These are phyloP conservation scores for Oligia strigilis DNA, from an alignment of 2,888 invertebrate genomes.

Conservation along the genomic window DNA sequence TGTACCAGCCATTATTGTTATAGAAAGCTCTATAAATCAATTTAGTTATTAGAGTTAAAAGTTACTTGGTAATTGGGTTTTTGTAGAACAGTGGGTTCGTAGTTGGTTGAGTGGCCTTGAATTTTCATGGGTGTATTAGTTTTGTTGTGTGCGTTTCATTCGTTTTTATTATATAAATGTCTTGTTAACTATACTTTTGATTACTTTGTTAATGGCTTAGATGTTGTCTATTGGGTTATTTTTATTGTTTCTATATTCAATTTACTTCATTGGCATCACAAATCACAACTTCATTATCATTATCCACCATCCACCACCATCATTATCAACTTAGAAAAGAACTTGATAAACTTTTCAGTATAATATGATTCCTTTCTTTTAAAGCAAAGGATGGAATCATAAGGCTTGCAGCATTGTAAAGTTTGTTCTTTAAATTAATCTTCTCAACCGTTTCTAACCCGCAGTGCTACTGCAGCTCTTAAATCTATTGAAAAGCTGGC, in stretches of 20 bases:
- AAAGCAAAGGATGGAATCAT: background rate
- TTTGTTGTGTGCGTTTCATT: background rate
- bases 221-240: background rate
- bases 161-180: background rate
- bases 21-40: conserved; percentile 59
- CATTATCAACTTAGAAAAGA: background rate
- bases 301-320: too few relatives aligned
- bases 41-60: conserved; percentile 53
- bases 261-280: background rate
- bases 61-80: conserved; percentile 48
- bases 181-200: background rate
- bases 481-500: conserved; percentile 26
- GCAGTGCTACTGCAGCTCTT: conserved; percentile 19
- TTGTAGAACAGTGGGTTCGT: conserved; percentile 46
- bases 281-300: background rate
- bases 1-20: conserved; percentile 32
- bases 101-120: conserved; percentile 26
- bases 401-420: background rate
- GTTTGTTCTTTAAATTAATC: background rate
- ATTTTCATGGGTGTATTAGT: conserved; percentile 11
- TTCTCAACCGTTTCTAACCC: background rate
- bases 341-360: too few relatives aligned
- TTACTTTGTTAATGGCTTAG: background rate
- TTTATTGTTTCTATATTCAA: background rate
- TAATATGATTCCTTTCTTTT: background rate